These are phyloP conservation scores for Uria lomvia DNA, from an alignment of 2,113 vertebrate species.

Conservation along the genomic window DNA sequence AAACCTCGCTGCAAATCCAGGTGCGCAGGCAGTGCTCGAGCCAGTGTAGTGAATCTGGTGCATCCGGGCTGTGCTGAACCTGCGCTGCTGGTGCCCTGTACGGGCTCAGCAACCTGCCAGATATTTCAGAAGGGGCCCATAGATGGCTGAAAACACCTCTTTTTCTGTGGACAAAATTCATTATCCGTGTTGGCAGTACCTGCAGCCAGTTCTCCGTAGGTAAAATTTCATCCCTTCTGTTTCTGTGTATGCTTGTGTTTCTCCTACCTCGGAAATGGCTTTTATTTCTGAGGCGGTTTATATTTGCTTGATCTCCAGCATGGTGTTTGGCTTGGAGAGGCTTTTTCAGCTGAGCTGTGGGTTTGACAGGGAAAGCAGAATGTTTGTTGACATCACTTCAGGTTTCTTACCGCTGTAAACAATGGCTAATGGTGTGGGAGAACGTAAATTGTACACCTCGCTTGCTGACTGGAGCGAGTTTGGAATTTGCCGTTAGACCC, in stretches of 20 bases:
- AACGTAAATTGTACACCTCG: not conserved
- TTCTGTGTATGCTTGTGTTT: not conserved
- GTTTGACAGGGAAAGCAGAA: not conserved
- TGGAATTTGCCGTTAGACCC: not conserved
- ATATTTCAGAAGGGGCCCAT: not conserved
- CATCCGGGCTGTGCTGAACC: not conserved
- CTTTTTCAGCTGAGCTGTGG: not conserved
- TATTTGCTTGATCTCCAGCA: not conserved
- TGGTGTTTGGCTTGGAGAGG: not conserved
- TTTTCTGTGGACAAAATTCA: not conserved
- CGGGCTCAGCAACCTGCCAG: not conserved
- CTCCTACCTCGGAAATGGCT: not conserved
- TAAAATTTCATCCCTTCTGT: not conserved
- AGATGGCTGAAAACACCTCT: not conserved
- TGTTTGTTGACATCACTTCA: not conserved
- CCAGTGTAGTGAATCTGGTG: not conserved
- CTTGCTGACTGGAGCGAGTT: not conserved
- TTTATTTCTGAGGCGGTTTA: not conserved
- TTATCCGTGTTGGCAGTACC: not conserved
- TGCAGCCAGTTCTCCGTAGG: not conserved
- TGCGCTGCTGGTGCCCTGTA: not conserved
- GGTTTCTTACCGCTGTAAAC: not conserved
- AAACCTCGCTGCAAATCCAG: not conserved
- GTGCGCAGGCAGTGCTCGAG: not conserved
- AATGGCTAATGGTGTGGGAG: not conserved